Percentiles rank a stretch among this genome's conserved stretches.
phyloP scores from a whole-genome alignment of 2,888 invertebrate genomes.

The Leptura quadrifasciata region DNA sequence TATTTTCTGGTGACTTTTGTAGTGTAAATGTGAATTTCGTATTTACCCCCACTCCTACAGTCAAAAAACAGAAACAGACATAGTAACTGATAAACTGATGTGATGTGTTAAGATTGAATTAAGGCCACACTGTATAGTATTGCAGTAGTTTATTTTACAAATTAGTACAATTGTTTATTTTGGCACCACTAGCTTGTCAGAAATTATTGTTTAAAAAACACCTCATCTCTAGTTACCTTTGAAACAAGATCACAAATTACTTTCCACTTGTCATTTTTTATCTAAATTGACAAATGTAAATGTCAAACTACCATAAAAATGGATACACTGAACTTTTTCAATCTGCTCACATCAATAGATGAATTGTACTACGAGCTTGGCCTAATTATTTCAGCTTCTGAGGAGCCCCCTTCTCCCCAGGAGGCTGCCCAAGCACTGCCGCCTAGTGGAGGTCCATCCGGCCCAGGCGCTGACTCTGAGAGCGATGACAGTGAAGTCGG shows the following conservation, averaged over 20 bases:
- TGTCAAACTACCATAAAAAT: slow-evolving; percentile 44
- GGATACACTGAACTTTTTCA: slow-evolving; percentile 46
- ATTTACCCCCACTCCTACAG: too few relatives aligned
- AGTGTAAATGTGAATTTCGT: too few relatives aligned
- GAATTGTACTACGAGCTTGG: slow-evolving; percentile 45
- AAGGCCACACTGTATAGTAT: too few relatives aligned
- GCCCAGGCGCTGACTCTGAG: slow-evolving; percentile 79
- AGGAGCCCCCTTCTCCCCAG: slow-evolving; percentile 72
- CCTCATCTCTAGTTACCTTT: slow-evolving; percentile 10
- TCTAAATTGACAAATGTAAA: slow-evolving; percentile 43
- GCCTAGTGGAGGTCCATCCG: slow-evolving; percentile 69
- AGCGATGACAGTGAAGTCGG: slow-evolving; percentile 97
- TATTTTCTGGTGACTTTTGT: too few relatives aligned
- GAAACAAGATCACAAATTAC: slow-evolving; percentile 10
- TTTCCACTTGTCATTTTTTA: slow-evolving; percentile 34
- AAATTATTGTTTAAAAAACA: not conserved
- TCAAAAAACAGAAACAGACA: too few relatives aligned
- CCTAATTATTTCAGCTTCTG: slow-evolving; percentile 64
- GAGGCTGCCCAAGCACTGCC: slow-evolving; percentile 71
- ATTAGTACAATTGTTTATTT: too few relatives aligned
- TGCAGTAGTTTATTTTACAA: too few relatives aligned
- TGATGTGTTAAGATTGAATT: too few relatives aligned
- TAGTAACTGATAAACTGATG: too few relatives aligned
- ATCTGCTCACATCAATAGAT: slow-evolving; percentile 42
- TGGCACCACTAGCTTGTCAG: not conserved